Percentiles rank a stretch among this genome's conserved stretches.
phyloP scores from a whole-genome alignment of 2,113 vertebrate species.

The Brienomyrus brachyistius region DNA sequence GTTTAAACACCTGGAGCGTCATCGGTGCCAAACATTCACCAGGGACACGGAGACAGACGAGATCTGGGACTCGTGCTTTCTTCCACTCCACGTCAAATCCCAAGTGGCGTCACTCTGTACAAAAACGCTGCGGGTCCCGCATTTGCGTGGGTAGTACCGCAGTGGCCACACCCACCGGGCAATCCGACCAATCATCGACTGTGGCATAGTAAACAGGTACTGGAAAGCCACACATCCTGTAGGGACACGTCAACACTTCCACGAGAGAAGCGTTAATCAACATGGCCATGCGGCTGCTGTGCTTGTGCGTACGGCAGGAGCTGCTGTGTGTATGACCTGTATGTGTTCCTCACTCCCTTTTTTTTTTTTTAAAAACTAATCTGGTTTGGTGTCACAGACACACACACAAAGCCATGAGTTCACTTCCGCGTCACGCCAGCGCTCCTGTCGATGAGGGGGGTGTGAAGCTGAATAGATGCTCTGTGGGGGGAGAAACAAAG shows the following conservation, averaged over 20 bases:
- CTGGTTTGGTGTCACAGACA: neutral
- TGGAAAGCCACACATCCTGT: neutral
- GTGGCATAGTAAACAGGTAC: neutral
- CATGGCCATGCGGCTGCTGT: neutral
- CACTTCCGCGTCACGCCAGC: neutral
- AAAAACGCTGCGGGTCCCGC: neutral
- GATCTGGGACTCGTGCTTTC: neutral
- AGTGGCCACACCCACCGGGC: neutral
- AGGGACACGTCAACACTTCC: neutral
- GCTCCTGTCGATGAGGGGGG: neutral
- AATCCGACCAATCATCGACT: neutral
- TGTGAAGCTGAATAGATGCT: neutral
- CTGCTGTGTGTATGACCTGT: neutral
- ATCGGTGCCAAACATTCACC: neutral
- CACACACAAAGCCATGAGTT: neutral
- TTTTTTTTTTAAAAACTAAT: neutral
- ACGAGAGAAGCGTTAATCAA: neutral
- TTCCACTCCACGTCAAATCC: neutral
- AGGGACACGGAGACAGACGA: neutral
- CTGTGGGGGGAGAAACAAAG: neutral
- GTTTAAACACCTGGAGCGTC: neutral
- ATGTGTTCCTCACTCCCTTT: neutral
- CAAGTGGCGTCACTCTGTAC: neutral
- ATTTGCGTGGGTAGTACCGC: neutral
- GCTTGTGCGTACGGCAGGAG: too few relatives aligned